Percentiles rank a stretch among this genome's conserved stretches.
Evolutionary conservation across 92 coral and sea anemone species (phyloP).

Genomic region (Desmophyllum pertusum): DNA sequence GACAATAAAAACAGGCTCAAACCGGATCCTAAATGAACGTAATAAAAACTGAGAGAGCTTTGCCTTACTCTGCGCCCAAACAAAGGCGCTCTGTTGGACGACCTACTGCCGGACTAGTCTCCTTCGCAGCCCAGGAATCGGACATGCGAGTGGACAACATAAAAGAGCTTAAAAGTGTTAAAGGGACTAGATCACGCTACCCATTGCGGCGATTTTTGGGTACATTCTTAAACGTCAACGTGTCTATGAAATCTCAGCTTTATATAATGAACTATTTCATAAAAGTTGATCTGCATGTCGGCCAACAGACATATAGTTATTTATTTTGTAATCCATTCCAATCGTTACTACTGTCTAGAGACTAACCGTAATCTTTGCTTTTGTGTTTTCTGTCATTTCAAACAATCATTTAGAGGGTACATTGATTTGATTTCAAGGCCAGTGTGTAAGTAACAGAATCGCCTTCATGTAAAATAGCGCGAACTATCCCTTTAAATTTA

Average conservation of each 20-base stretch:
- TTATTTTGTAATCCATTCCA: neutral
- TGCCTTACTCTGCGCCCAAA: neutral
- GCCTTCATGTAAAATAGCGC: neutral
- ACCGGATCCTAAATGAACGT: neutral
- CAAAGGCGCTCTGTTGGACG: neutral
- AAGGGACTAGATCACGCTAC: neutral
- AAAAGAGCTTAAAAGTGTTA: neutral
- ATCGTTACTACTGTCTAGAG: too few species aligned
- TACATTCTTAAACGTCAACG: too few species aligned
- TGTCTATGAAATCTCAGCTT: neutral
- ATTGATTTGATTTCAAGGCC: neutral
- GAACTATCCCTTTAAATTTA: neutral
- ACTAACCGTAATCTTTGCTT: neutral
- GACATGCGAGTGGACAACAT: neutral
- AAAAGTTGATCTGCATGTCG: too few species aligned
- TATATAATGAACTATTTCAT: too few species aligned
- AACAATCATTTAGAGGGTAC: neutral
- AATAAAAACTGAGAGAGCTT: neutral
- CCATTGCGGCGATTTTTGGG: neutral
- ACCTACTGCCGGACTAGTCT: neutral
- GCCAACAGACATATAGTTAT: too few species aligned
- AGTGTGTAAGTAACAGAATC: neutral
- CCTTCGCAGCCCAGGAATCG: too few species aligned
- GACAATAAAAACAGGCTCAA: neutral
- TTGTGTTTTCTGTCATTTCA: neutral